Evolutionary conservation across 2,797 vertebrate species (phyloP), one percentile per base, ranked within the genome.

Genomic region (Spheniscus humboldti): DNA sequence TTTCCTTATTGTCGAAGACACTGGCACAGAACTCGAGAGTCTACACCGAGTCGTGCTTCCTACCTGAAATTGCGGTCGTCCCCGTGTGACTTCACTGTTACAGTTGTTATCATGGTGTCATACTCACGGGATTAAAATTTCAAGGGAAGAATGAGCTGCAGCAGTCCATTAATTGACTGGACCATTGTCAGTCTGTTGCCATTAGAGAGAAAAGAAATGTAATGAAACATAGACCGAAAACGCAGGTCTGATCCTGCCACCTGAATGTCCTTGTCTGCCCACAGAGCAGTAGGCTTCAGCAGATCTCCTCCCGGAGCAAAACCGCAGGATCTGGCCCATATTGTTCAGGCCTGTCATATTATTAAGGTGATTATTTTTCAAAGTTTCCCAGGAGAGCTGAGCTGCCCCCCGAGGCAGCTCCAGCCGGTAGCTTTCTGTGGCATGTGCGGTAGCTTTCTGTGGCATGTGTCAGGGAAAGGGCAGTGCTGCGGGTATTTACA

Each of bases 321-420:
- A 56, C 64, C 4, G 52, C 81, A 83, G 86, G 78, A 93, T 95
- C 93, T 52, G 79, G 94, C 89, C 79, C 86, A 75, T 82, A 94
- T 96, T 94, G 73, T 88, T 94, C 82, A 78, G 87, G 43, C 33
- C 67, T 74, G 79, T 93, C 71, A 39, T 93, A 52, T 86, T 91
- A 83, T 93, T 86, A 75, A 89, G 60, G 55, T 1, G 13, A 88
- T 94, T 96, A 83, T 96, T 83, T 95, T 97, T 95, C 96, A 78
- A 80, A 88, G 89, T 85, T 95, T 92, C 95, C 79, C 79, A 56
- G 75, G 74, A 89, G 94, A 74, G 37, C 28, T 52, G 62, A 27
- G 83, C 74, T 93, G 63, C 84, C 96, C 94, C 81, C 60, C 2
- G 20, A 91, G 81, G 91, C 94, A 90, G 90, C 75, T 90, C 75